Base-by-base conservation (phyloP, 1,140 invertebrate species). In the Pollicipes pollicipes region DNA sequence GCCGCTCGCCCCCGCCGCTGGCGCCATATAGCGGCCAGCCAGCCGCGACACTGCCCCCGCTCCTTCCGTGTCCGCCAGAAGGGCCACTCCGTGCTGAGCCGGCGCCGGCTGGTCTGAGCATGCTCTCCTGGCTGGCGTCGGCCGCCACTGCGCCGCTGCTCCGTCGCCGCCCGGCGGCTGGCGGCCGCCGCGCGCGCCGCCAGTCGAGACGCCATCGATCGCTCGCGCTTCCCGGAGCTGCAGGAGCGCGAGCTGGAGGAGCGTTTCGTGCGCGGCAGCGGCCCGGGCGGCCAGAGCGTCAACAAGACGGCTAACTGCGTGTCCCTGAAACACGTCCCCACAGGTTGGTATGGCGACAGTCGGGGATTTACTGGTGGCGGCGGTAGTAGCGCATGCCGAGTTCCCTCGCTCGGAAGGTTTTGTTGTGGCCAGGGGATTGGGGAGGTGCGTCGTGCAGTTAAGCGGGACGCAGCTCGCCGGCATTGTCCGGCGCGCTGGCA, bases 301-400 rank as follows among this genome's bases (percentile, higher is more conserved):
- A 93, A 91, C 78, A 94, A 90, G 83, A 89, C 89, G 64, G 81
- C 83, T 13, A 95, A 93, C 80, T 90, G 89, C 83, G 89, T 92
- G 45, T 81, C 89, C 17, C 77, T 96, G 0, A 90, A 86, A 76
- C 93, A 96, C 78, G 83, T 83, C 77, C 91, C 92, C 6, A 87
- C 91, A 77, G 86, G 87, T 83, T 21, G 72, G 70, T 68, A 31
- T 2, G 35, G 17, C 32, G n/a, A n/a, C n/a, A n/a, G n/a, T n/a
- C n/a, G n/a, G n/a, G n/a, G n/a, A n/a, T n/a, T n/a, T n/a, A n/a
- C n/a, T n/a, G n/a, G n/a, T n/a, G n/a, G n/a, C n/a, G n/a, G n/a
- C n/a, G n/a, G n/a, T n/a, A n/a, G n/a, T n/a, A n/a, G n/a, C n/a
- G n/a, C n/a, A n/a, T n/a, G n/a, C n/a, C n/a, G n/a, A n/a, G n/a